These are phyloP conservation scores for Leucozona laternaria DNA, from an alignment of 2,888 invertebrate species.

Conservation along the genomic window DNA sequence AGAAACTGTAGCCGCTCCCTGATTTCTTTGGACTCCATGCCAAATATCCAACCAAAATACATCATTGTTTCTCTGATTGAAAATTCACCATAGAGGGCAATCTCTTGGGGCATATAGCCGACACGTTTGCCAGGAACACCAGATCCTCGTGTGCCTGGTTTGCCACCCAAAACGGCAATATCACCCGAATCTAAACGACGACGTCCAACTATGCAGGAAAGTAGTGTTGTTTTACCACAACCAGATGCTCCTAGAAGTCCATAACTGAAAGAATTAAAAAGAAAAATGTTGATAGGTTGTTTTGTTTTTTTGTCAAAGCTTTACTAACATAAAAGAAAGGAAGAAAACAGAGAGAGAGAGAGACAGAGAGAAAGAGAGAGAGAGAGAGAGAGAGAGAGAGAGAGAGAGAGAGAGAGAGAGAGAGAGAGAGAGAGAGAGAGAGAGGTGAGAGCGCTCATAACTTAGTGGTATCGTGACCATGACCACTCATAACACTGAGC, in stretches of 20 bases:
- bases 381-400: too few relatives aligned
- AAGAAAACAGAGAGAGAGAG: too few relatives aligned
- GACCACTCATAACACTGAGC: too few relatives aligned
- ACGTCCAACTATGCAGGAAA: conserved; percentile 96
- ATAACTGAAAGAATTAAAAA: conserved; percentile 87
- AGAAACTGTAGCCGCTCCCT: conserved; percentile 92
- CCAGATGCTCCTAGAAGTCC: conserved; percentile 97
- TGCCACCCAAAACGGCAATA: conserved; percentile 95
- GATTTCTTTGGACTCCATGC: conserved; percentile 94
- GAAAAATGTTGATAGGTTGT: neutral
- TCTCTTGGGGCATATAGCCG: conserved; percentile 99
- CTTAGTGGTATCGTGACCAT: too few relatives aligned
- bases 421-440: too few relatives aligned
- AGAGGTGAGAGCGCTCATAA: too few relatives aligned
- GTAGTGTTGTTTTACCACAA: conserved; percentile 97
- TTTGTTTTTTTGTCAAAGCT: neutral
- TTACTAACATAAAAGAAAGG: too few relatives aligned
- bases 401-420: too few relatives aligned
- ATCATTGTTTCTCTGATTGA: conserved; percentile 97
- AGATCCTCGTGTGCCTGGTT: conserved; percentile 94
- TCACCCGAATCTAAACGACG: conserved; percentile 93
- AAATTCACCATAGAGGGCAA: conserved; percentile 95
- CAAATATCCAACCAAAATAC: conserved; percentile 98
- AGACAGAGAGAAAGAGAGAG: too few relatives aligned
- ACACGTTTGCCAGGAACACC: conserved; percentile 96